Conservation (phyloP, 2,113 vertebrate genomes). For the Calidris pugnax region DNA sequence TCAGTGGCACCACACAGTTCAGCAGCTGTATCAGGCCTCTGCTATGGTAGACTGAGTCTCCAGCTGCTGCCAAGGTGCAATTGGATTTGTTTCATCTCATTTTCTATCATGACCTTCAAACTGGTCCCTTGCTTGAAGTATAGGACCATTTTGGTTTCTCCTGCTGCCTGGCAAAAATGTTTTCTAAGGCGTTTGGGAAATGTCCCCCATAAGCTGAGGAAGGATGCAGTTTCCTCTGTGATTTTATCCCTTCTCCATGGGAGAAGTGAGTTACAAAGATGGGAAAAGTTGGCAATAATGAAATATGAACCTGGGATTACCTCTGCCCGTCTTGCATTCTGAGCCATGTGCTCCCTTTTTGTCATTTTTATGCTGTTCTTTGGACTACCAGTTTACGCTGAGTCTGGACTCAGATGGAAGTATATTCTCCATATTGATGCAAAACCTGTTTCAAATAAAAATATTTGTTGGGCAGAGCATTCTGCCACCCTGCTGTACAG, state of each 20-base stretch:
- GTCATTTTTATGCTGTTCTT: background rate
- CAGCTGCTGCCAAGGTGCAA: background rate
- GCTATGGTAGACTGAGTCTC: background rate
- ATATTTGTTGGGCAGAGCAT: background rate
- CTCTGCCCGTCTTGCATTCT: background rate
- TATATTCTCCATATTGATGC: background rate
- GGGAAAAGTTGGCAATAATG: background rate
- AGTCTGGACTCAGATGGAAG: background rate
- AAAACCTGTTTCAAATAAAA: background rate
- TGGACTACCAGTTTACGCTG: background rate
- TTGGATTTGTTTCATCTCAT: background rate
- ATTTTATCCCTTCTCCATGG: background rate
- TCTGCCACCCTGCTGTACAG: background rate
- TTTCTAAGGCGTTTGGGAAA: background rate
- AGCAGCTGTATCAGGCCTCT: background rate
- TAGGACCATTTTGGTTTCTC: background rate
- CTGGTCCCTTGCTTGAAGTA: background rate
- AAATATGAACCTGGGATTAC: rapidly evolving
- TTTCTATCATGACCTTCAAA: background rate
- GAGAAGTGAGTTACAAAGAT: background rate
- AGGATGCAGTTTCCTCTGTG: background rate
- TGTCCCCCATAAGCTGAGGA: background rate
- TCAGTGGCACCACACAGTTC: background rate
- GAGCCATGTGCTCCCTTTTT: background rate
- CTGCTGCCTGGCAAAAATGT: background rate